These are phyloP conservation scores for Catajapyx aquilonaris DNA, from an alignment of 1,140 invertebrate genomes.

Conservation along the genomic window DNA sequence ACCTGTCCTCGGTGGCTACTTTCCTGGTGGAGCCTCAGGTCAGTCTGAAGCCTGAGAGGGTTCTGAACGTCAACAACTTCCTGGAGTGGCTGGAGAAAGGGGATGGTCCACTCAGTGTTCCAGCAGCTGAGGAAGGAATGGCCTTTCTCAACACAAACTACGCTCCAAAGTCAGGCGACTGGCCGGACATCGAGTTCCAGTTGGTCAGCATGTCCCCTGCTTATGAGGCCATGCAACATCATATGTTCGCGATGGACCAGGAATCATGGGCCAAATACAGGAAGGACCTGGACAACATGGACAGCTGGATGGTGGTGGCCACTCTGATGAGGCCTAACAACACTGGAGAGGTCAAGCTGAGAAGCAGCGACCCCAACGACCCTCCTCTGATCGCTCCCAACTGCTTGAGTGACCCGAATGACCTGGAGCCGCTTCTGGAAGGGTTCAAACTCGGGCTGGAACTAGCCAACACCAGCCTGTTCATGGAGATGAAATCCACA, in stretches of 20 bases:
- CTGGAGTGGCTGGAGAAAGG: slow-evolving; percentile 56
- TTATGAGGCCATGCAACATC: too few relatives aligned
- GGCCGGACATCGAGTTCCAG: slow-evolving; percentile 79
- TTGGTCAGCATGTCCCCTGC: too few relatives aligned
- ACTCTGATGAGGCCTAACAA: slow-evolving; percentile 56
- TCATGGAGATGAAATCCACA: too few relatives aligned
- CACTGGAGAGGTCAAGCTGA: slow-evolving; percentile 37
- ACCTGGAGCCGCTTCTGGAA: slow-evolving; percentile 32
- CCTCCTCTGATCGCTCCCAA: slow-evolving; percentile 53
- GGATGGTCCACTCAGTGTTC: slow-evolving; percentile 61
- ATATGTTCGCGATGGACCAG: too few relatives aligned
- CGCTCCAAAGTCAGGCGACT: slow-evolving; percentile 58
- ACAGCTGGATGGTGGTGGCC: too few relatives aligned
- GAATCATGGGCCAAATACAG: too few relatives aligned
- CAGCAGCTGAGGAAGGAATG: slow-evolving; percentile 75
- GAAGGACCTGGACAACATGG: too few relatives aligned
- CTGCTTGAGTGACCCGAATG: slow-evolving; percentile 38
- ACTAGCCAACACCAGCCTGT: too few relatives aligned
- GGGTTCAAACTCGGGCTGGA: too few relatives aligned
- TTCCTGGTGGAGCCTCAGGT: slow-evolving; percentile 56
- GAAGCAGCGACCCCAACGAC: slow-evolving; percentile 33
- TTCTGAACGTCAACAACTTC: slow-evolving; percentile 50
- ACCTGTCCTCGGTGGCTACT: slow-evolving; percentile 62
- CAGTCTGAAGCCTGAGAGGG: slow-evolving; percentile 51
- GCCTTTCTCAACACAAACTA: slow-evolving; percentile 81